These are phyloP conservation scores for Caenorhabditis latens DNA, from an alignment of 1,140 invertebrate species.

Conservation along the genomic window DNA sequence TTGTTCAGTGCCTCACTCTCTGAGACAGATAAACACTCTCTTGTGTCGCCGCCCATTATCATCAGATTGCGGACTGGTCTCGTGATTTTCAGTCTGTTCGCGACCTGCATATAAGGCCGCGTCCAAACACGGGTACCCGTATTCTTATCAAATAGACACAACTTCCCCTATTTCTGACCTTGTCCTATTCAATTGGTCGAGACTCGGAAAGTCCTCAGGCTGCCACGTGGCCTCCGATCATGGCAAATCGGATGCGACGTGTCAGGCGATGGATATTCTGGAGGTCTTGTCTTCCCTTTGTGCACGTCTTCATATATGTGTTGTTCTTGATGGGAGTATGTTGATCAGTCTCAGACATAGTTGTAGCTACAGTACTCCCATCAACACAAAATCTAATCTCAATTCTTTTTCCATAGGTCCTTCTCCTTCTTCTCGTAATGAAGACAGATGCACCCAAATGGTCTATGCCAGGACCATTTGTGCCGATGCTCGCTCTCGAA, in stretches of 20 bases:
- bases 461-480: slow-evolving; percentile 55
- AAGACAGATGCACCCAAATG: slow-evolving; percentile 47
- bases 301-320: not conserved
- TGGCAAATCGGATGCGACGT: slow-evolving; percentile 45
- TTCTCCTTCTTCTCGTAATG: not conserved
- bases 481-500: slow-evolving; percentile 43
- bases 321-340: not conserved
- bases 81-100: slow-evolving; percentile 38
- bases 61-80: slow-evolving; percentile 16
- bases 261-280: slow-evolving; percentile 38
- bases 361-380: not conserved
- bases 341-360: not conserved
- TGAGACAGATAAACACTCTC: slow-evolving; percentile 30
- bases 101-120: slow-evolving; percentile 30
- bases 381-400: slow-evolving; percentile 17
- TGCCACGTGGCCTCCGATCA: slow-evolving; percentile 43
- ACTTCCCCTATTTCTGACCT: slow-evolving; percentile 40
- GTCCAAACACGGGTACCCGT: not conserved
- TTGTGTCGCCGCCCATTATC: slow-evolving; percentile 18
- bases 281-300: slow-evolving; percentile 32
- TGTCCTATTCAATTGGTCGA: slow-evolving; percentile 19
- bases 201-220: slow-evolving; percentile 47
- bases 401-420: slow-evolving; percentile 10
- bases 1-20: slow-evolving; percentile 5
- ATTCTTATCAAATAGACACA: slow-evolving; percentile 29